These are phyloP conservation scores for Asteroscopus sphinx DNA, from an alignment of 2,888 invertebrate genomes.

Conservation along the genomic window DNA sequence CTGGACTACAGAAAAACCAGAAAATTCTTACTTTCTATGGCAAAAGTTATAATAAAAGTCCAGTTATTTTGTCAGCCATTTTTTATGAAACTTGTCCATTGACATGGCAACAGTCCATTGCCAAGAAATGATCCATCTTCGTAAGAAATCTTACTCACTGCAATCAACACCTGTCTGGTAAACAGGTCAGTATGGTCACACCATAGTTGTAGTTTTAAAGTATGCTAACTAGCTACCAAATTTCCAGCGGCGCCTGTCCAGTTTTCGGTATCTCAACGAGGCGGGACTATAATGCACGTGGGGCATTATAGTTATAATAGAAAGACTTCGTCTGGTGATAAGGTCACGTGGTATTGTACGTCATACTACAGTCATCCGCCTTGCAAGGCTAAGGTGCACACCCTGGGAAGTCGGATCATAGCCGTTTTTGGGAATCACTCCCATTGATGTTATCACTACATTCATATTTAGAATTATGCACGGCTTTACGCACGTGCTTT, in stretches of 20 bases:
- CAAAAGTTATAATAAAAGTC: no score
- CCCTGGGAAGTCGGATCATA: conserved; percentile 31
- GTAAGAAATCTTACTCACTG: background rate
- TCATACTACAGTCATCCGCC: conserved; percentile 56
- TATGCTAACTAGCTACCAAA: conserved; percentile 29
- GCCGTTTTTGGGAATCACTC: conserved; percentile 32
- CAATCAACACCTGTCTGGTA: background rate
- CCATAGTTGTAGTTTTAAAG: no score
- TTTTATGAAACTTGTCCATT: background rate
- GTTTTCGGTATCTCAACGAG: conserved; percentile 64
- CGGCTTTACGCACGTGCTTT: no score
- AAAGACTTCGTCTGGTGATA: conserved; percentile 42
- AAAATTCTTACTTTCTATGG: no score
- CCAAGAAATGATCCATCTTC: no score
- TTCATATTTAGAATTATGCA: no score
- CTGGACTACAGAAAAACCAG: no score
- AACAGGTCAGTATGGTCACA: no score
- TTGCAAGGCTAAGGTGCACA: conserved; percentile 62
- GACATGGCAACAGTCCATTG: no score
- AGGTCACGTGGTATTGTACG: conserved; percentile 65
- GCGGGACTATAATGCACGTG: conserved; percentile 64
- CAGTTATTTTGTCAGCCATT: no score
- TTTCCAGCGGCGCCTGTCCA: conserved; percentile 40
- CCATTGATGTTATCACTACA: conserved; percentile 32
- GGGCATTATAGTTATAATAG: conserved; percentile 63